Evolutionary conservation across 2,797 vertebrate genomes (phyloP).

Genomic region (Lithobates sylvaticus): DNA sequence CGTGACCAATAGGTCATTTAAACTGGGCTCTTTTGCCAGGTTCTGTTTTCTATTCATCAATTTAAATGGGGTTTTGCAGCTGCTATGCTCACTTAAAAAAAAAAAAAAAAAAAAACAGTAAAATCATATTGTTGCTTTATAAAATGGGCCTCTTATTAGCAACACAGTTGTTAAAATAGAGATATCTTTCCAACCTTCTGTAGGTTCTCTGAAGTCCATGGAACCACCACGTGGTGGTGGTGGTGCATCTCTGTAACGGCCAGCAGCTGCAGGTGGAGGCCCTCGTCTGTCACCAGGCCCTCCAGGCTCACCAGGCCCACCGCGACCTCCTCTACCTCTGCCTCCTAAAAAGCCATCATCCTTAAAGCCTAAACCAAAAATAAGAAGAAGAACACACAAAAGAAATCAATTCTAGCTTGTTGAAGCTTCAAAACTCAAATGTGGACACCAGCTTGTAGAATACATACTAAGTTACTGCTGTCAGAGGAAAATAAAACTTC

Average conservation of each 20-base stretch:
- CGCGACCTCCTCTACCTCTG: constrained; percentile 85
- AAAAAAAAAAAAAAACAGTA: no score
- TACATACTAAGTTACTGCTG: background rate
- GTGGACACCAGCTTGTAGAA: background rate
- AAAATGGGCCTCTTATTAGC: no score
- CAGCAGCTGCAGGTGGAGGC: constrained; percentile 71
- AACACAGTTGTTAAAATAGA: background rate
- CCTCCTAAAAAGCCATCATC: constrained; percentile 91
- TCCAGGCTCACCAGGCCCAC: constrained; percentile 78
- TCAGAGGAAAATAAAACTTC: background rate
- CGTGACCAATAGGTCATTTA: no score
- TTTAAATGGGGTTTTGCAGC: no score
- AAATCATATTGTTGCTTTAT: no score
- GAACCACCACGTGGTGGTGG: constrained; percentile 78
- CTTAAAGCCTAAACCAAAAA: constrained; percentile 81
- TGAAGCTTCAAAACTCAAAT: background rate
- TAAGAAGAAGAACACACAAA: background rate
- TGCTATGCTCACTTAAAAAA: no score
- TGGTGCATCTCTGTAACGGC: constrained; percentile 87
- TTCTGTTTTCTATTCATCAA: no score
- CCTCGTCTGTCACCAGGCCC: constrained; percentile 83
- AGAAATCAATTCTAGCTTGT: background rate
- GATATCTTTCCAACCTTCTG: constrained; percentile 83
- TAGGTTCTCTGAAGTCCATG: constrained; percentile 96
- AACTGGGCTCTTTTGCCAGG: no score